These are phyloP conservation scores for Metopolophium dirhodum DNA, from an alignment of 1,140 invertebrate species.

Conservation along the genomic window DNA sequence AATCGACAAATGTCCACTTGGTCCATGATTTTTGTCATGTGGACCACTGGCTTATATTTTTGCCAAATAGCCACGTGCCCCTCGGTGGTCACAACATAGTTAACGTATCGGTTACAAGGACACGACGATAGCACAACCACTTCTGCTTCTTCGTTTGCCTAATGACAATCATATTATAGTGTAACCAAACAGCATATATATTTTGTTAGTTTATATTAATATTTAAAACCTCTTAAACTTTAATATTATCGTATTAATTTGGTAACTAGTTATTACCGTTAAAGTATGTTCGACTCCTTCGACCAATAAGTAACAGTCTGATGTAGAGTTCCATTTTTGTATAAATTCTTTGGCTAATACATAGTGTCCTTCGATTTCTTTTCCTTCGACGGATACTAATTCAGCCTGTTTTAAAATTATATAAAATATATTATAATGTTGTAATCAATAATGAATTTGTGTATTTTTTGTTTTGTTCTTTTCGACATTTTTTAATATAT, in stretches of 20 bases:
- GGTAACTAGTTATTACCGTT: constrained; percentile 64
- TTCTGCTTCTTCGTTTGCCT: constrained; percentile 69
- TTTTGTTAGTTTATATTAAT: not conserved
- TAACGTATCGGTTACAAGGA: constrained; percentile 68
- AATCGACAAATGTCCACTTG: constrained; percentile 67
- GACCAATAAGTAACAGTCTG: constrained; percentile 71
- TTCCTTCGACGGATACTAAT: constrained; percentile 71
- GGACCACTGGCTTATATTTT: constrained; percentile 60
- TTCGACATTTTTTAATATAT: not conserved
- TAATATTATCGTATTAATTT: not conserved
- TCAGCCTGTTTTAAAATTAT: constrained; percentile 67
- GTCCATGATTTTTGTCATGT: constrained; percentile 60
- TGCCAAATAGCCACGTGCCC: constrained; percentile 69
- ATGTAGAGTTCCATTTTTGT: constrained; percentile 71
- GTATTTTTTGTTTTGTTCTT: not conserved
- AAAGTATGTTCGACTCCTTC: constrained; percentile 70
- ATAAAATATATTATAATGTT: not conserved
- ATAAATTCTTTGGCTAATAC: constrained; percentile 71
- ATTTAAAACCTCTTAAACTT: not conserved
- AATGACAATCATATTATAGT: constrained; percentile 35
- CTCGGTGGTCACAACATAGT: constrained; percentile 69
- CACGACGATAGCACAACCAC: constrained; percentile 71
- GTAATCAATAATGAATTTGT: not conserved
- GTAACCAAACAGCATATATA: not conserved
- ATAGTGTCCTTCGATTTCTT: constrained; percentile 74